Base-by-base conservation (phyloP, 1,140 invertebrate species). In the Cotesia vestalis region DNA sequence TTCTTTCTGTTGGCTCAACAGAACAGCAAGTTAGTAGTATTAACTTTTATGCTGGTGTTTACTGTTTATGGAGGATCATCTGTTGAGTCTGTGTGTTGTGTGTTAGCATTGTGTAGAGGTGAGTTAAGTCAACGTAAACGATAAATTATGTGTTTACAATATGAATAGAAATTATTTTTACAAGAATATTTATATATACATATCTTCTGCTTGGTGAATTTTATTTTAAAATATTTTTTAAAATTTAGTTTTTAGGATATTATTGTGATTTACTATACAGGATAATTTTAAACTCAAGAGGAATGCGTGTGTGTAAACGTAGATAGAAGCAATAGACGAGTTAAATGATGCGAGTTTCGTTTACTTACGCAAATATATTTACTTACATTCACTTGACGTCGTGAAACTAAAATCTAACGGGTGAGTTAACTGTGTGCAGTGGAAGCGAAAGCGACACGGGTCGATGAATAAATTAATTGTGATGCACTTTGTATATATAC, bases 311-410 rank as follows among this genome's bases (percentile, higher is more conserved):
- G 71, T 40, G 46, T 35, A 62, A 62, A 36, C 60, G 27, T 36
- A 62, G 14, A 36, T 38, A n/a, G 51, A 27, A 9, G 35, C 20
- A 38, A 66, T 59, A 17, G 12, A 55, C 12, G 57, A 59, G 57
- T 59, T 59, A 46, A 46, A 46, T 46, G 40, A 46, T 46, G 40
- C 71, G 64, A 69, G 69, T 73, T 62, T 71, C 72, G 57, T 79
- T 76, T 78, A 76, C 73, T 79, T 76, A 73, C 78, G 72, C 75
- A 77, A 79, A 78, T 59, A 71, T 75, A 51, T 74, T 78, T 72
- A 73, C 74, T 70, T 68, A 46, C 72, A 71, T 69, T 69, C 64
- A 73, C 71, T 67, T 76, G 74, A 72, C 77, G 60, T 59, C 59
- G 64, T 66, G 9, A 8, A 20, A 46, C 27, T 55, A 66, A 76